Evolutionary conservation across 2,797 vertebrate species (phyloP), one percentile per base, ranked within the genome.

Genomic region (Poecilia picta): DNA sequence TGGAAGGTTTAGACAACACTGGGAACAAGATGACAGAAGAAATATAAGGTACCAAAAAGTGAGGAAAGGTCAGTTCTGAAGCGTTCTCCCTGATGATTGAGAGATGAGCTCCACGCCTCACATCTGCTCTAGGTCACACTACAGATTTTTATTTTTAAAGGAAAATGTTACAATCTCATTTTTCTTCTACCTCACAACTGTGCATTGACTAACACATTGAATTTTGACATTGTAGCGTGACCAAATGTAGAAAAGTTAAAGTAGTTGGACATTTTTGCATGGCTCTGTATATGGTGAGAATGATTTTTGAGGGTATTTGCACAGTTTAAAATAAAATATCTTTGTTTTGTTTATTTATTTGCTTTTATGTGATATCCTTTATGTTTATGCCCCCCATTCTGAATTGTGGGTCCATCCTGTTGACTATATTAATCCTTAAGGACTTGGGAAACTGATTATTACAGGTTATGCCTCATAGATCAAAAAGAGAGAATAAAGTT

Each of bases 1-100:
- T 20, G 51, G n/a, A 66, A 8, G 72, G 45, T 81, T 83, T 70
- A 81, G 47, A 72, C 31, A 59, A 41, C 64, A 76, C 59, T 41
- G 43, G 76, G 15, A 1, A 20, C 70, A n/a, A 41, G 20, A 74
- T 23, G 74, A 82, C 49, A 73, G 43, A 71, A 49, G 66, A 68
- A 25, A 12, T 81, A 0, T 15, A 33, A n/a, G 5, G 33, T 57
- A 53, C 31, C 3, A 33, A 55, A 28, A 3, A 6, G 20, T 31
- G 62, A 43, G 59, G 39, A 72, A 4, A 53, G 20, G 51, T 53
- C 25, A 8, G 2, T 28, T 70, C 55, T n/a, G 8, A 41, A 7
- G 15, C 16, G 31, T 73, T 46, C 0, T 64, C 15, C 66, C 25
- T 15, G 5, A 36, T 0, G 43, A 23, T 53, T 53, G 70, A 18